Percentiles rank a stretch among this genome's conserved stretches.
phyloP scores from a whole-genome alignment of 2,888 invertebrate species.

The Synergus umbraculus region DNA sequence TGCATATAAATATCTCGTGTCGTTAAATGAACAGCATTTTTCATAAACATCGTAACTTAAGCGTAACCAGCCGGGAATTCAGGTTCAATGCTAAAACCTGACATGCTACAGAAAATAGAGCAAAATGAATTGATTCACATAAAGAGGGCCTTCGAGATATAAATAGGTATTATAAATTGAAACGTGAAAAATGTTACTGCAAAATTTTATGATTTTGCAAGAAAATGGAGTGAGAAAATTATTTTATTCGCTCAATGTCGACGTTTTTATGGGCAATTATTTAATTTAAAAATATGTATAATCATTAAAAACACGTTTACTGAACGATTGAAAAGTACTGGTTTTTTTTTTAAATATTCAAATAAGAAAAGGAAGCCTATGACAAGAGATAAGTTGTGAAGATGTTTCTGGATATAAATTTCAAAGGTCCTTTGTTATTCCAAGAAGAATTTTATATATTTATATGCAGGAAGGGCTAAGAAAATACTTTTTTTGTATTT shows the following conservation, averaged over 20 bases:
- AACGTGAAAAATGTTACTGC: too few species aligned
- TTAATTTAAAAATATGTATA: too few species aligned
- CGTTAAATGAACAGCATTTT: constrained; percentile 23
- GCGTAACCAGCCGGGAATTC: constrained; percentile 14
- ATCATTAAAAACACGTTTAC: too few species aligned
- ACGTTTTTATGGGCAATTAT: too few species aligned
- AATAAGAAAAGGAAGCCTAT: neutral
- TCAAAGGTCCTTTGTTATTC: neutral
- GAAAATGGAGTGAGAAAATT: too few species aligned
- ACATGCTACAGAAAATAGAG: constrained; percentile 1
- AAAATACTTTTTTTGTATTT: constrained; percentile 1
- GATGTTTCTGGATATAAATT: neutral
- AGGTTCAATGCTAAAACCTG: constrained; percentile 33
- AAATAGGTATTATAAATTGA: neutral
- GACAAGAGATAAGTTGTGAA: neutral
- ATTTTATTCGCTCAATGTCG: too few species aligned
- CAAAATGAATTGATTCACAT: neutral
- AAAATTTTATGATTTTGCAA: too few species aligned
- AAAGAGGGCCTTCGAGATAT: neutral
- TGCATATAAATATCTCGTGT: constrained; percentile 4
- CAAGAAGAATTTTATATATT: neutral
- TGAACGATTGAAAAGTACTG: too few species aligned
- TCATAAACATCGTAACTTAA: neutral
- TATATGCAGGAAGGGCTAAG: neutral
- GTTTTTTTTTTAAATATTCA: neutral